A percentile compares a stretch with the other conserved stretches of the same genome.
Conservation (phyloP, 92 coral and sea anemone genomes). For the Parazoanthus darwini region DNA sequence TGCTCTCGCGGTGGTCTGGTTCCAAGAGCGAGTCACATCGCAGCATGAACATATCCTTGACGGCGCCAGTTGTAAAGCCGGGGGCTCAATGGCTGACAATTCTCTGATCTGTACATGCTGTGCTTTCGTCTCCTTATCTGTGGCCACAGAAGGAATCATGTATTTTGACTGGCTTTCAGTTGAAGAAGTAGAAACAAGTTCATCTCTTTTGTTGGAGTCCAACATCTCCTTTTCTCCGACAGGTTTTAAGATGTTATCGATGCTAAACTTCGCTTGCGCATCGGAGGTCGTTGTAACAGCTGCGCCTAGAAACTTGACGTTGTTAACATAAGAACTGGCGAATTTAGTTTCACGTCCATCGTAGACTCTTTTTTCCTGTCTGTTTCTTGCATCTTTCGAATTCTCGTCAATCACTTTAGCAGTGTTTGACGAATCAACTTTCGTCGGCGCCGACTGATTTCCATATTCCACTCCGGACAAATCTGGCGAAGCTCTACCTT, state of each 20-base stretch:
- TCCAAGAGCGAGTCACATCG: background rate
- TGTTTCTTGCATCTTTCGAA: background rate
- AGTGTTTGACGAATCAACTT: background rate
- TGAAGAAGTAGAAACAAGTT: background rate
- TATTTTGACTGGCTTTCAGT: background rate
- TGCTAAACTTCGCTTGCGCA: constrained; percentile 25
- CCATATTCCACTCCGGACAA: background rate
- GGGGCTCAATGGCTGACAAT: background rate
- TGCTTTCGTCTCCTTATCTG: background rate
- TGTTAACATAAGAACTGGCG: background rate
- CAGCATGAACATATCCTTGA: constrained; percentile 34
- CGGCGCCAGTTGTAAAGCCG: constrained; percentile 11
- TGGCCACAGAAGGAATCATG: background rate
- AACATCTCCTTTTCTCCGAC: background rate
- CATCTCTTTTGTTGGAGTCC: background rate
- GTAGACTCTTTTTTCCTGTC: background rate
- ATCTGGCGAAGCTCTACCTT: background rate
- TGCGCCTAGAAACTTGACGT: background rate
- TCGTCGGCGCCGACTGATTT: background rate
- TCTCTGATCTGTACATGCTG: constrained; percentile 31
- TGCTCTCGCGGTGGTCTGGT: background rate
- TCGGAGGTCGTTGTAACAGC: background rate
- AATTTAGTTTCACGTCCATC: background rate
- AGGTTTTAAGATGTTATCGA: constrained; percentile 39
- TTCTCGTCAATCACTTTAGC: background rate